Conservation (phyloP, 2,797 vertebrate genomes). For the Miichthys miiuy region DNA sequence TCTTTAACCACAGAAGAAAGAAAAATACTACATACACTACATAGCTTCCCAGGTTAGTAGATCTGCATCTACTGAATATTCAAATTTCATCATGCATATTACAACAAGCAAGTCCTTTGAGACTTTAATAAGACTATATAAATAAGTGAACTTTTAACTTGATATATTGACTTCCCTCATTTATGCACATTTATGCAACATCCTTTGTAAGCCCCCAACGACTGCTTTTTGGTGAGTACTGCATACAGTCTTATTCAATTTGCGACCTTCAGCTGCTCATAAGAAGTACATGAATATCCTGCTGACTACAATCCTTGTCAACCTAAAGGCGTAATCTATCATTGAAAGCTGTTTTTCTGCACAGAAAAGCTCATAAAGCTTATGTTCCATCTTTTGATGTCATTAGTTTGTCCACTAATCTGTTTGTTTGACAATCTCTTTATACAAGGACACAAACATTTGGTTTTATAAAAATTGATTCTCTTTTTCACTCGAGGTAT, state of each 20-base stretch:
- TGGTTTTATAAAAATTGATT: constrained; percentile 14
- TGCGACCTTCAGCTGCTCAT: constrained; percentile 38
- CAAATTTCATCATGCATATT: constrained; percentile 34
- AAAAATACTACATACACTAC: background rate
- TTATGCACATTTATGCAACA: constrained; percentile 36
- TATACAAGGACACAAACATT: constrained; percentile 8
- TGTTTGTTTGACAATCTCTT: constrained; percentile 5
- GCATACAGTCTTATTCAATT: constrained; percentile 10
- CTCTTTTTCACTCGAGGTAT: constrained; percentile 4
- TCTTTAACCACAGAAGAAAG: background rate
- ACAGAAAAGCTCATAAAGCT: background rate
- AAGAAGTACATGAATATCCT: constrained; percentile 44
- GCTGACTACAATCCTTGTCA: constrained; percentile 63
- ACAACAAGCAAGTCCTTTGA: constrained; percentile 13
- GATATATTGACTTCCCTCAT: constrained; percentile 21
- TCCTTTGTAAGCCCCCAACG: background rate
- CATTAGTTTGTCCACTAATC: constrained; percentile 22
- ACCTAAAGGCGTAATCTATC: constrained; percentile 66
- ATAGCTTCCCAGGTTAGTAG: background rate
- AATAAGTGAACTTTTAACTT: constrained; percentile 51
- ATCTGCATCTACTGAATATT: constrained; percentile 48
- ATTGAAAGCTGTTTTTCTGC: constrained; percentile 23
- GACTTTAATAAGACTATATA: constrained; percentile 6
- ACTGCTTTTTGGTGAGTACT: background rate
- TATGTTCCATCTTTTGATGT: constrained; percentile 1